Evolutionary conservation across 2,797 vertebrate genomes (phyloP).

Genomic region (Margarornis squamiger): DNA sequence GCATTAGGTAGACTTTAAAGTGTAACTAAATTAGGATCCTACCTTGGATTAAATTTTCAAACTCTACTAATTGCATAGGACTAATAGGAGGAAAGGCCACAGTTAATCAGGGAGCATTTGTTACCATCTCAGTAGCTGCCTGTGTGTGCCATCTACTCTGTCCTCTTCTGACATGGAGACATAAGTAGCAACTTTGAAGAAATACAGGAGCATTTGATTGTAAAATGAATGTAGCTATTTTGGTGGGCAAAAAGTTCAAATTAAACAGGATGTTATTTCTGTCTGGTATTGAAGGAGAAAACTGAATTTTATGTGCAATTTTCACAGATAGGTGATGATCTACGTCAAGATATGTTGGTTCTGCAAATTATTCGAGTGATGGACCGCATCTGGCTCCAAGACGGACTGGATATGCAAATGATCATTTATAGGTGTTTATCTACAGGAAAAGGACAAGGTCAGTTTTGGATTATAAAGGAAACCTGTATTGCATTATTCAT

Average conservation of each 20-base stretch:
- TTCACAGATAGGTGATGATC: slow-evolving; percentile 72
- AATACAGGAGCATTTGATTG: not conserved
- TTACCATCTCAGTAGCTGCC: not conserved
- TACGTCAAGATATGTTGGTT: slow-evolving; percentile 79
- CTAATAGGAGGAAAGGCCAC: not conserved
- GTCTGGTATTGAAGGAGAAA: not conserved
- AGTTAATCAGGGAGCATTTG: not conserved
- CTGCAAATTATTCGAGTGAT: slow-evolving; percentile 76
- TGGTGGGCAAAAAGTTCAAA: not conserved
- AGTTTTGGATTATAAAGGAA: slow-evolving; percentile 38
- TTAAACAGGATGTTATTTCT: not conserved
- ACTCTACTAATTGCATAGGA: not conserved
- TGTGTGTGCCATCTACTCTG: not conserved
- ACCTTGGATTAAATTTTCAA: not conserved
- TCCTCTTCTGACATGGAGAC: not conserved
- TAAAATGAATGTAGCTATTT: not conserved
- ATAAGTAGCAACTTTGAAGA: not conserved
- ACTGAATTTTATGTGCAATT: not conserved
- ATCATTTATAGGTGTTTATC: slow-evolving; percentile 76
- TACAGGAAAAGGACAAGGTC: slow-evolving; percentile 78
- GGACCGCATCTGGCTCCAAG: slow-evolving; percentile 78
- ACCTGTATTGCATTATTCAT: slow-evolving; percentile 16
- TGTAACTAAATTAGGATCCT: not conserved
- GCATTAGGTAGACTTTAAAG: not conserved
- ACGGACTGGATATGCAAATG: slow-evolving; percentile 79